These are phyloP conservation scores for Vombatus ursinus DNA, from an alignment of 2,113 vertebrate species.

Conservation along the genomic window DNA sequence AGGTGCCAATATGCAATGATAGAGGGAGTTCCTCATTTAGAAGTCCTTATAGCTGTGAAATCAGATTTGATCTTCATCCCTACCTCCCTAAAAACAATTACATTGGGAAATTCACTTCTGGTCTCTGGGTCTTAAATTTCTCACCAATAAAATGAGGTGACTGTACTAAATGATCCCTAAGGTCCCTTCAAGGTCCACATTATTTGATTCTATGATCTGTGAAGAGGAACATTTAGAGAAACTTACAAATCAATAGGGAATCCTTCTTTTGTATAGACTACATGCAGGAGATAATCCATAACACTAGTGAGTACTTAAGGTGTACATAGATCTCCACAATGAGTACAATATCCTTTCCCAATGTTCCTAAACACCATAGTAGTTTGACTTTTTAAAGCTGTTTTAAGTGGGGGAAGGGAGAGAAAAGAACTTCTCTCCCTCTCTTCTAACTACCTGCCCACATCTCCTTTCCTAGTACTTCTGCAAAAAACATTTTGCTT, in stretches of 20 bases:
- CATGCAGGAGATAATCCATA: not conserved
- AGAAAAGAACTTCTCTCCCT: not conserved
- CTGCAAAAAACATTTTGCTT: not conserved
- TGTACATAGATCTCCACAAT: not conserved
- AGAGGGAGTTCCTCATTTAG: not conserved
- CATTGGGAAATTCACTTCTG: not conserved
- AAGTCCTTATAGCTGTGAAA: not conserved
- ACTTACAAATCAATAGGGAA: not conserved
- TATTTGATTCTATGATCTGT: not conserved
- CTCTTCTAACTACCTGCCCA: not conserved
- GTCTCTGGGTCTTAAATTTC: not conserved
- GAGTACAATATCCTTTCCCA: not conserved
- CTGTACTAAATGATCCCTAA: not conserved
- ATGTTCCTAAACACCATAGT: not conserved
- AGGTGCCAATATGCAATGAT: not conserved
- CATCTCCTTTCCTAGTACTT: not conserved
- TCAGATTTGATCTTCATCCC: not conserved
- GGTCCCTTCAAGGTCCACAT: not conserved
- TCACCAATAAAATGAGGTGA: not conserved
- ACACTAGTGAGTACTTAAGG: not conserved
- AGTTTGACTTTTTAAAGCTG: not conserved
- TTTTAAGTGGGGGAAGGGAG: not conserved
- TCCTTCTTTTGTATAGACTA: not conserved
- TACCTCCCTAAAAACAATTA: not conserved
- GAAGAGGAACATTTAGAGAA: not conserved